These are phyloP conservation scores for Labroides dimidiatus DNA, from an alignment of 2,797 vertebrate genomes.

Conservation along the genomic window DNA sequence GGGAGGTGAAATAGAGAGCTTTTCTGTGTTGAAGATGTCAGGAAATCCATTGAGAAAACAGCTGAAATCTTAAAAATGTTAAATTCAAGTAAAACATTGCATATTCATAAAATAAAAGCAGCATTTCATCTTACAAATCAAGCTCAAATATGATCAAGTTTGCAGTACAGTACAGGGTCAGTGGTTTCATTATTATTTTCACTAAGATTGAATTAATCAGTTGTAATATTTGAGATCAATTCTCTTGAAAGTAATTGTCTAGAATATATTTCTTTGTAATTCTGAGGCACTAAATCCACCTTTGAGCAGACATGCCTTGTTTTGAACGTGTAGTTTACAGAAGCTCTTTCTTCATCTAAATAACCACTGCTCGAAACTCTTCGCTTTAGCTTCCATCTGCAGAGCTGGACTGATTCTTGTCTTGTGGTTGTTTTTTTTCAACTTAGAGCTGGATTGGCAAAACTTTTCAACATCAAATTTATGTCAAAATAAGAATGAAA, in stretches of 20 bases:
- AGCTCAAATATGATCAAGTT: not conserved
- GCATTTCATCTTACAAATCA: slow-evolving; percentile 1
- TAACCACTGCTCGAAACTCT: slow-evolving; percentile 1
- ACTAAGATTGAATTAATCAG: not conserved
- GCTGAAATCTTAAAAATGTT: slow-evolving; percentile 17
- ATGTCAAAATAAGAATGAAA: slow-evolving; percentile 35
- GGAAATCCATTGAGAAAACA: not conserved
- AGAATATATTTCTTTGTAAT: not conserved
- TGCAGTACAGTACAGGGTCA: not conserved
- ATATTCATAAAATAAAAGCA: not conserved
- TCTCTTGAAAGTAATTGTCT: not conserved
- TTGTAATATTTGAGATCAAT: not conserved
- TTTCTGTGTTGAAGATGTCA: not conserved
- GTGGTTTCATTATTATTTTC: not conserved
- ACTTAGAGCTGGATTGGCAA: slow-evolving; percentile 42
- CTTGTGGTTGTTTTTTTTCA: slow-evolving; percentile 44
- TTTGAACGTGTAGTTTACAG: not conserved
- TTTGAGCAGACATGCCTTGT: not conserved
- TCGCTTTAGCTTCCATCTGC: slow-evolving; percentile 28
- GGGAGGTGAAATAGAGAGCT: not conserved
- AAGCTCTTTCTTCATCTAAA: not conserved
- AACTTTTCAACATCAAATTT: slow-evolving; percentile 29
- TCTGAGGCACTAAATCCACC: too few species aligned
- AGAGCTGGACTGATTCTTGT: slow-evolving; percentile 22
- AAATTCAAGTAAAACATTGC: slow-evolving; percentile 13